A percentile compares a stretch with the other conserved stretches of the same genome.
Evolutionary conservation across 2,888 invertebrate species (phyloP).

Genomic region (Colletes collaris): DNA sequence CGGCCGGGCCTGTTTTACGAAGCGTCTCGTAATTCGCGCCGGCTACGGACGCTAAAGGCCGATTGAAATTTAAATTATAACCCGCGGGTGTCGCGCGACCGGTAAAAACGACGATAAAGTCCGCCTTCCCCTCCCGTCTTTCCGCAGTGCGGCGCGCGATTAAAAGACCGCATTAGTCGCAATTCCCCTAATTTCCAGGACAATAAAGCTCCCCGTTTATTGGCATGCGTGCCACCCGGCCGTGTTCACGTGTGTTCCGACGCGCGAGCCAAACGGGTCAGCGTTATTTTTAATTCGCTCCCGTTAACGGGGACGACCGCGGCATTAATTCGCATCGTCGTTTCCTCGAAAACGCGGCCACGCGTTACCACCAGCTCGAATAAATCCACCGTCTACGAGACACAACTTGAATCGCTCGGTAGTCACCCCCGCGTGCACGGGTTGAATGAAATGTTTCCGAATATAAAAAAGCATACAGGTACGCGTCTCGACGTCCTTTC

Average conservation of each 20-base stretch:
- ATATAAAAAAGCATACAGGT: background rate
- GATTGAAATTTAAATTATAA: slow-evolving; percentile 56
- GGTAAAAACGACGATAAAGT: slow-evolving; percentile 54
- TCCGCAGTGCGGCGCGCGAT: slow-evolving; percentile 44
- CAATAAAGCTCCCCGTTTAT: slow-evolving; percentile 41
- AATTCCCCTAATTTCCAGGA: slow-evolving; percentile 57
- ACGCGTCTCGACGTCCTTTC: slow-evolving; percentile 26
- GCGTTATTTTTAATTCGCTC: slow-evolving; percentile 40
- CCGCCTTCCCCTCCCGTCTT: slow-evolving; percentile 21
- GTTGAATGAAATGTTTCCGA: too few species aligned
- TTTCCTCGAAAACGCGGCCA: slow-evolving; percentile 13
- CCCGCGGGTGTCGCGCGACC: slow-evolving; percentile 14
- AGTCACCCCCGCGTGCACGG: background rate
- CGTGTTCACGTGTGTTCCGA: slow-evolving; percentile 2
- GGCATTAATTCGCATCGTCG: slow-evolving; percentile 13
- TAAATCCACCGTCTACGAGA: background rate
- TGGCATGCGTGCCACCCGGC: slow-evolving; percentile 25
- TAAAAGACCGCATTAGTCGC: slow-evolving; percentile 55
- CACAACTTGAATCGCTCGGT: slow-evolving; percentile 48
- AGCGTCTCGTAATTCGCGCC: slow-evolving; percentile 53
- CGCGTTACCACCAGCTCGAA: slow-evolving; percentile 16
- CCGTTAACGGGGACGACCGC: background rate
- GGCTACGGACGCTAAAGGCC: slow-evolving; percentile 30
- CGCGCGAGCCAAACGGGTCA: slow-evolving; percentile 40
- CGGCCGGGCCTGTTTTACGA: slow-evolving; percentile 39